Base-by-base conservation (phyloP, 2,113 vertebrate species). In the Pipa parva region DNA sequence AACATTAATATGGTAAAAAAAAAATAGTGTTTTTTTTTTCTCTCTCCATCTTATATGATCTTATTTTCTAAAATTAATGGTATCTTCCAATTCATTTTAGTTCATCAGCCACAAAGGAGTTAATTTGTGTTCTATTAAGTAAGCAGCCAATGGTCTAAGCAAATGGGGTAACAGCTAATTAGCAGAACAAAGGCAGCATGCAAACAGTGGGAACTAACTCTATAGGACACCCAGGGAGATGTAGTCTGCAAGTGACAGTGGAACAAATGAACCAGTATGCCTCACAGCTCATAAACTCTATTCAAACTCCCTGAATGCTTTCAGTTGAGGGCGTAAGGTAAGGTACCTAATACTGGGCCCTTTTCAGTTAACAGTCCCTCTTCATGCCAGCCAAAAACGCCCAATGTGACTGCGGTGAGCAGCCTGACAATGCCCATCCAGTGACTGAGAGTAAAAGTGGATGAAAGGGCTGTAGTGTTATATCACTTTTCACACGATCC, bases 261-360 rank as follows among this genome's bases (percentile, higher is more conserved):
- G 33, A 52, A 71, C 42, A 73, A 72, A 73, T 31, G n/a, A 63
- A 39, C 9, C 45, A 27, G 6, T 64, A 48, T 59, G 59, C 45
- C 46, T 73, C 71, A 59, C 72, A 59, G 29, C 50, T 63, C 63
- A 25, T 62, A 73, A 73, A 75, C 60, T 55, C 67, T 24, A 4
- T 63, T 10, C 7, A 71, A 59, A 39, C 22, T 11, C 51, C 8
- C 37, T 10, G 39, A 36, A 36, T 4, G 1, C 2, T 59, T 65
- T 24, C 48, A 37, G 9, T 58, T 25, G 29, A 56, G 59, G 63
- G 71, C 4, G 8, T 26, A 42, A 66, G 4, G 61, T 58, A 51
- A 59, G 59, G 31, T 52, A 65, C 21, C 22, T 63, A n/a, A 51
- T 2, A 29, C 21, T 68, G 10, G 20, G 8, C 64, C 55, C 17